Evolutionary conservation across 1,140 invertebrate species (phyloP), one percentile per base, ranked within the genome.

Genomic region (Piezodorus guildinii): DNA sequence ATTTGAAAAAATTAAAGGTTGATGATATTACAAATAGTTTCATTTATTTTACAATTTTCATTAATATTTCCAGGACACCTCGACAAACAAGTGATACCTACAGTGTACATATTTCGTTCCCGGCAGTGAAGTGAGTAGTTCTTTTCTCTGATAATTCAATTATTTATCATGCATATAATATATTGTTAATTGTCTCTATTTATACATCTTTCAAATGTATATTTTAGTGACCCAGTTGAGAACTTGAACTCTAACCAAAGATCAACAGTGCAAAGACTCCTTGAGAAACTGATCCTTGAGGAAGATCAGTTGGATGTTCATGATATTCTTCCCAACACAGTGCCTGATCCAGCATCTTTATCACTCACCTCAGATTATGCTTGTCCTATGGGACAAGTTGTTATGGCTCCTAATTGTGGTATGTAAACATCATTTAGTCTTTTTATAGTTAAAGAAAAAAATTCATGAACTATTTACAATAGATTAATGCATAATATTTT

Each of bases 231-330:
- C 80, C 92, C 92, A 61, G 89, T 94, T 64, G 80, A 88, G 51
- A 88, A 94, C 71, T 80, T 83, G 1, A 91, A 90, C 70, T 89
- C 87, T 16, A 91, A 94, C 69, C 89, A 94, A 71, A 80, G 90
- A 69, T 84, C 90, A 14, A 87, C 80, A 8, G 90, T 96, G 2
- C 85, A 92, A 72, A 77, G 81, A 62, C 75, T 96, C 30, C 77
- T 95, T 60, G 87, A 95, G 74, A 87, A 86, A 73, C 77, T 94
- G 0, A 93, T 96, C 66, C 78, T 94, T 10, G 91, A 95, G 77
- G 87, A 92, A 73, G 90, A 91, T 76, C 89, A 93, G 74, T 92
- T 95, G 72, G 90, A 94, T 71, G 91, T 96, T 2, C 83, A 89
- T 68, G 90, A 93, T 67, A 94, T 95, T 69, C 74, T 97, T 44